A percentile compares a stretch with the other conserved stretches of the same genome.
Evolutionary conservation across 2,113 vertebrate genomes (phyloP).

Genomic region (Sakesphorus luctuosus): DNA sequence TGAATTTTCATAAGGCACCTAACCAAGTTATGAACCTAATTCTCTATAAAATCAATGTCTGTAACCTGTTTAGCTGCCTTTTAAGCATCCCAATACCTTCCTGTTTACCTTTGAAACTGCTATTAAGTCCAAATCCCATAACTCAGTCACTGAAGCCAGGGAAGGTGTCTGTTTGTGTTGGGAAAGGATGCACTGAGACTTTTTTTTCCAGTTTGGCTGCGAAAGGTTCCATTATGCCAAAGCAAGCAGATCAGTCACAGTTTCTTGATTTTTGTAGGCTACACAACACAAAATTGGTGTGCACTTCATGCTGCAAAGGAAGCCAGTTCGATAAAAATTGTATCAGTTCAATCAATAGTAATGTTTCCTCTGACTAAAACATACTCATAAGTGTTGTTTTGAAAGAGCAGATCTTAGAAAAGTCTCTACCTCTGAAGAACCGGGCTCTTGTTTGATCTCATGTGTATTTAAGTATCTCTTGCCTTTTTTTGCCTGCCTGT

Average conservation of each 20-base stretch:
- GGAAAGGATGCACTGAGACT: neutral
- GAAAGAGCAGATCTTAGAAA: neutral
- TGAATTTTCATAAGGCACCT: neutral
- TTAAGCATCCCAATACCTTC: neutral
- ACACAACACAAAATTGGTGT: neutral
- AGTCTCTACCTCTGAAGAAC: neutral
- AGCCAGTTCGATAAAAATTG: neutral
- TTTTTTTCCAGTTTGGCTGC: neutral
- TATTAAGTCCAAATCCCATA: neutral
- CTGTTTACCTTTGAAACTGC: neutral
- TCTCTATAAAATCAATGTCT: neutral
- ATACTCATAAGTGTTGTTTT: neutral
- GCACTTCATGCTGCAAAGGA: neutral
- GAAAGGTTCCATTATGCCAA: neutral
- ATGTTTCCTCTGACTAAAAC: conserved; percentile 15
- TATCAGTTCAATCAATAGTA: conserved; percentile 37
- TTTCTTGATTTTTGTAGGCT: neutral
- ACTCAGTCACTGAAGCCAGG: neutral
- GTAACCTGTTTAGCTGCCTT: neutral
- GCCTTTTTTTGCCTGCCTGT: neutral
- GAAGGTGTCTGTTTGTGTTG: neutral
- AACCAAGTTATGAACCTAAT: neutral
- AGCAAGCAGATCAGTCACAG: neutral
- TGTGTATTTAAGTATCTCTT: neutral
- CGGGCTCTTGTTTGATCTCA: neutral